Evolutionary conservation across 1,140 invertebrate genomes (phyloP), one percentile per base, ranked within the genome.

Genomic region (Leucophenga varia): DNA sequence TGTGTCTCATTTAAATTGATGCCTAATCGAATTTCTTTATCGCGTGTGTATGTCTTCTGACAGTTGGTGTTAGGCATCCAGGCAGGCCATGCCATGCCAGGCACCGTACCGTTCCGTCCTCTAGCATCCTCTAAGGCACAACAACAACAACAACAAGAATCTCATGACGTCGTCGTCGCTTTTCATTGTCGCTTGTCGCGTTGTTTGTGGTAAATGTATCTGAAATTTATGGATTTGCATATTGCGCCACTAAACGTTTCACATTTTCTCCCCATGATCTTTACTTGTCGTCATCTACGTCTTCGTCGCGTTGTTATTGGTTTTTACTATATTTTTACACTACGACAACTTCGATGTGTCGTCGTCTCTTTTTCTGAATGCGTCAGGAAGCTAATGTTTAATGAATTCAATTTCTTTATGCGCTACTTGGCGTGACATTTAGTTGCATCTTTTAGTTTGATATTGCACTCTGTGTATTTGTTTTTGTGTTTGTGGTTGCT

Each of bases 401-500:
- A 68, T 68, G 64, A 68, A 68, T 64, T 68, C 64, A 69, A 68
- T 69, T 69, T 69, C 52, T 64, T 69, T 68, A 68, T 69, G 64
- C 37, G 64, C 63, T 67, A 63, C 63, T 54, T 65, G 55, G 31
- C 30, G 16, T 18, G 34, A 13, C 3, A 21, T 13, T n/a, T n/a
- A n/a, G n/a, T n/a, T n/a, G n/a, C n/a, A n/a, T n/a, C n/a, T n/a
- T n/a, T n/a, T n/a, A n/a, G n/a, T n/a, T n/a, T n/a, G n/a, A n/a
- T n/a, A n/a, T n/a, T n/a, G n/a, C n/a, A n/a, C n/a, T n/a, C n/a
- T n/a, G n/a, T n/a, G n/a, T n/a, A n/a, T n/a, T n/a, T n/a, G n/a
- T n/a, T n/a, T n/a, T n/a, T n/a, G n/a, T n/a, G n/a, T n/a, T n/a
- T n/a, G n/a, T n/a, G n/a, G n/a, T n/a, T n/a, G n/a, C n/a, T n/a